Evolutionary conservation across 2,888 invertebrate species (phyloP), one percentile per base, ranked within the genome.

Genomic region (Lordiphosa fenestrarum): DNA sequence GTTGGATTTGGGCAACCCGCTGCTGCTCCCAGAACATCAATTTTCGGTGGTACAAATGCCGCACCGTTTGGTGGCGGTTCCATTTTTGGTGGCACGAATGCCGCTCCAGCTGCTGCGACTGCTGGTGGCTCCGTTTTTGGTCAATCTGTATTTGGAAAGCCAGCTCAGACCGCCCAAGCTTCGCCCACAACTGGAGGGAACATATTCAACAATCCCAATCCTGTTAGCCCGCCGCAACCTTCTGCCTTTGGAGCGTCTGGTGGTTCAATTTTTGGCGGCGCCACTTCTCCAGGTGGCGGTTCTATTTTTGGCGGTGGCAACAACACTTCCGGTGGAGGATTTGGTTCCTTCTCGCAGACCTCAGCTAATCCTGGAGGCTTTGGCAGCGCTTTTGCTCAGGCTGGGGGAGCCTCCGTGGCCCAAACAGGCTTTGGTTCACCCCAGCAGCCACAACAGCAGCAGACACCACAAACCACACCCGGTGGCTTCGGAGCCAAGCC

Each of bases 401-500:
- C 65, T 3, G 82, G 72, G 0, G 86, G 84, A 1, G 71, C 72
- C 3, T 87, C 88, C 0, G 83, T 88, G 15, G 78, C 87, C 0
- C 88, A 86, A 41, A 71, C 83, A 0, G 88, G 87, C 0, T 89
- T 89, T 54, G 89, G 87, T 0, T 86, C 89, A 1, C 84, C 88
- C 3, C 86, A 68, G 39, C 69, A 68, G 36, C 76, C 69, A 30
- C 83, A 52, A 68, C 80, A 52, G 13, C 69, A 53, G 67, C 82
- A n/a, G 69, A 63, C 30, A 72, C 75, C 68, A 40, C 81, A 46
- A 69, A 75, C 58, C 49, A 75, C 52, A 15, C 73, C 54, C 69
- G 77, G 85, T 12, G 86, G 84, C 3, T 90, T 90, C 56, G 90
- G 89, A 0, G 78, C 81, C 2, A 86, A 88, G 21, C 86, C 89